Evolutionary conservation across 2,888 invertebrate genomes (phyloP).

Genomic region (Drosophila quinaria): DNA sequence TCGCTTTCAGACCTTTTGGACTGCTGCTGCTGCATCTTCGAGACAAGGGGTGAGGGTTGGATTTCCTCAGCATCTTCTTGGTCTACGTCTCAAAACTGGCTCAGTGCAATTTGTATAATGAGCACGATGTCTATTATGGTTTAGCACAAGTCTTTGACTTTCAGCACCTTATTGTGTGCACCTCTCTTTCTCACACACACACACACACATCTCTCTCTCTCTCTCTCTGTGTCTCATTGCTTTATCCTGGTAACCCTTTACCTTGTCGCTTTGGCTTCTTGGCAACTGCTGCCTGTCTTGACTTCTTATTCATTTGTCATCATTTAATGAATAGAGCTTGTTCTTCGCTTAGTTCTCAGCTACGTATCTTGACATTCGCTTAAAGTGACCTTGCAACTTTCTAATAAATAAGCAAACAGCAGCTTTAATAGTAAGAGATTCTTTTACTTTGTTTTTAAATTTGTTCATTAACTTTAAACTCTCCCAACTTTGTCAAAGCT

Average conservation of each 20-base stretch:
- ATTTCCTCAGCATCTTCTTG: constrained; percentile 12
- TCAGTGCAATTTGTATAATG: constrained; percentile 77
- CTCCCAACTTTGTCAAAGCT: not conserved
- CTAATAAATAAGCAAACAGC: not conserved
- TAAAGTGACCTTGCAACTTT: constrained; percentile 23
- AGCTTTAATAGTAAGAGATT: not conserved
- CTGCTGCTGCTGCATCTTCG: constrained; percentile 11
- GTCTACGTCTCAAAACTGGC: constrained; percentile 33
- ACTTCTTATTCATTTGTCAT: constrained; percentile 29
- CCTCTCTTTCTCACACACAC: constrained; percentile 3
- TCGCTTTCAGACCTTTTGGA: constrained; percentile 34
- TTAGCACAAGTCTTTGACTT: constrained; percentile 72
- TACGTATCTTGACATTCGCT: constrained; percentile 11
- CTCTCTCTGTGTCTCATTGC: not conserved
- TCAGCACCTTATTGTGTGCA: constrained; percentile 71
- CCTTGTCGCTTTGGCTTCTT: constrained; percentile 9
- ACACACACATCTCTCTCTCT: constrained; percentile 3
- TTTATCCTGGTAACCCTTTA: constrained; percentile 15
- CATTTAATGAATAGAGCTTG: constrained; percentile 15
- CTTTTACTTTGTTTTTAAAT: too few relatives aligned
- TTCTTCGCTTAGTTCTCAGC: not conserved
- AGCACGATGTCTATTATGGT: constrained; percentile 70
- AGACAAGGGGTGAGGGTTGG: constrained; percentile 17
- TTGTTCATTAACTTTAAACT: not conserved
- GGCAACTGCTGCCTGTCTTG: constrained; percentile 13